Evolutionary conservation across 2,113 vertebrate species (phyloP).

Genomic region (Diadophis punctatus): DNA sequence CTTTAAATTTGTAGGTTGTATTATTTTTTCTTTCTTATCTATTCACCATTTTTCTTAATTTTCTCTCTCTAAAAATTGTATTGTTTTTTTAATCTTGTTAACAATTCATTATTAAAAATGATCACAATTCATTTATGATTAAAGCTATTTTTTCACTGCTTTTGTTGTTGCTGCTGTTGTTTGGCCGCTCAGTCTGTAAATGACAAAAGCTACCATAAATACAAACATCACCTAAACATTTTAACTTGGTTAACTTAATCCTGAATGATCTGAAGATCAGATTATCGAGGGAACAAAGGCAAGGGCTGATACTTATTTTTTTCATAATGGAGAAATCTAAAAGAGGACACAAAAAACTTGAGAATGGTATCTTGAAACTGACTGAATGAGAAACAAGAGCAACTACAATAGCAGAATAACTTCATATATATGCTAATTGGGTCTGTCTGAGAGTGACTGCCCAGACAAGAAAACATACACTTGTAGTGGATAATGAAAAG

Average conservation of each 20-base stretch:
- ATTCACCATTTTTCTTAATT: neutral
- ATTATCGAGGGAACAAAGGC: neutral
- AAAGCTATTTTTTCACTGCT: neutral
- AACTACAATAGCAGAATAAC: neutral
- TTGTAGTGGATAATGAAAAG: neutral
- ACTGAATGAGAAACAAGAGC: neutral
- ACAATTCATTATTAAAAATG: neutral
- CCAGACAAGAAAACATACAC: neutral
- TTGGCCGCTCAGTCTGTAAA: neutral
- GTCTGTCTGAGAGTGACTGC: neutral
- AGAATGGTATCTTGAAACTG: neutral
- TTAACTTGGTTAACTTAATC: neutral
- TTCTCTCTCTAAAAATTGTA: neutral
- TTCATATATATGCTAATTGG: neutral
- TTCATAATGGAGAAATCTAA: neutral
- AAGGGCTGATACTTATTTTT: neutral
- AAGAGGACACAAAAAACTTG: neutral
- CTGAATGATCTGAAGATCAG: neutral
- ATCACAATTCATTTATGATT: neutral
- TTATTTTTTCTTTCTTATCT: neutral
- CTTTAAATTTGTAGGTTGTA: neutral
- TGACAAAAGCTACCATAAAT: neutral
- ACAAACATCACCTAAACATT: neutral
- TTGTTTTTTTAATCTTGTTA: neutral
- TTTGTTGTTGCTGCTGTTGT: neutral